Evolutionary conservation across 2,888 invertebrate genomes (phyloP).

Genomic region (Autographa pulchrina): DNA sequence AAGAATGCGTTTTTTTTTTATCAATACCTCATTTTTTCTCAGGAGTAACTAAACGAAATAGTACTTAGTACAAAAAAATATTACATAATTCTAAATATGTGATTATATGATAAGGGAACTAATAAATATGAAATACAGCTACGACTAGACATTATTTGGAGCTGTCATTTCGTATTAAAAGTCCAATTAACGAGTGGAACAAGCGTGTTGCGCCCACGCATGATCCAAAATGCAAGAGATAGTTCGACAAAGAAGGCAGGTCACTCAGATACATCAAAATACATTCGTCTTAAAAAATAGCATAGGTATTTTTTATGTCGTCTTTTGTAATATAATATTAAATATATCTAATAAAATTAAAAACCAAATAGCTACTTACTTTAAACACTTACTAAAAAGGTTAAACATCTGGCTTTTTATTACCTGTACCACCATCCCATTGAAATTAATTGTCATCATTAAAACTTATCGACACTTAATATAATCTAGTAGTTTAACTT

Average conservation of each 20-base stretch:
- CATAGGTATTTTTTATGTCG: constrained; percentile 35
- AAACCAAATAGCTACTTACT: background rate
- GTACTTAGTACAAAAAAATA: background rate
- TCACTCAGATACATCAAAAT: constrained; percentile 39
- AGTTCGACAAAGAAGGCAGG: constrained; percentile 31
- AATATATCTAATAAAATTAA: background rate
- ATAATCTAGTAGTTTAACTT: background rate
- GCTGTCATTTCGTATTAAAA: constrained; percentile 69
- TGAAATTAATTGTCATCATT: constrained; percentile 1
- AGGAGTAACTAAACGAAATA: too few relatives aligned
- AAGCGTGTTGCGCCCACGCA: constrained; percentile 61
- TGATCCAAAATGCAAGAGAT: constrained; percentile 28
- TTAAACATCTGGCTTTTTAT: background rate
- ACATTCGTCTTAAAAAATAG: constrained; percentile 16
- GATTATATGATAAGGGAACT: constrained; percentile 7
- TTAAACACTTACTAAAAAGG: constrained; percentile 1
- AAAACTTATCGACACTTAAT: background rate
- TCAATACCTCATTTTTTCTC: background rate
- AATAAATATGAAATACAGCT: constrained; percentile 44
- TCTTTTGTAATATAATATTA: constrained; percentile 28
- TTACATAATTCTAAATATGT: constrained; percentile 15
- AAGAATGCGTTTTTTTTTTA: background rate
- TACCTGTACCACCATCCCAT: background rate
- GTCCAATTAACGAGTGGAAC: constrained; percentile 66
- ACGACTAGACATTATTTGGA: constrained; percentile 39